phyloP scores from a whole-genome alignment of 2,888 invertebrate genomes.

The Zygothrica quintamaculata region DNA sequence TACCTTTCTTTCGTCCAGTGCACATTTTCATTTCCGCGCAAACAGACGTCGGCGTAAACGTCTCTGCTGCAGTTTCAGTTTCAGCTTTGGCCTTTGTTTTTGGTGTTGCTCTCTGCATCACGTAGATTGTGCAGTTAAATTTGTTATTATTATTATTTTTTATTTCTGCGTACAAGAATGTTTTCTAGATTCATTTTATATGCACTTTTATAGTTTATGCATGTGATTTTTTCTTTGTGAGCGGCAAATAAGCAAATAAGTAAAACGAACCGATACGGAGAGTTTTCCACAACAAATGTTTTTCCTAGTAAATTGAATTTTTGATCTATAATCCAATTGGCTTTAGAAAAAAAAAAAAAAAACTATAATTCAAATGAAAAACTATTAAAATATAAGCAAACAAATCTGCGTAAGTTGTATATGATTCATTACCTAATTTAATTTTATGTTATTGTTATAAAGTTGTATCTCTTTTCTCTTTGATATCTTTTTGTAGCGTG shows the following conservation, averaged over 20 bases:
- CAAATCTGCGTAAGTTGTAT: constrained; percentile 52
- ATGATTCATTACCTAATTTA: constrained; percentile 48
- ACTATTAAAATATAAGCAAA: constrained; percentile 12
- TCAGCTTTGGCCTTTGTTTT: constrained; percentile 2
- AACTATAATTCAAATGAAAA: constrained; percentile 9
- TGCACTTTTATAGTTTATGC: neutral
- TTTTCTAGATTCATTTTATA: constrained; percentile 34
- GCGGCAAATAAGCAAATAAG: too few species aligned
- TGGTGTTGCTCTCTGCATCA: constrained; percentile 1
- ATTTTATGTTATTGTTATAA: constrained; percentile 26
- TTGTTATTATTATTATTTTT: constrained; percentile 7
- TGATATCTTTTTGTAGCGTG: constrained; percentile 24
- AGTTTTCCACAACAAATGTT: neutral
- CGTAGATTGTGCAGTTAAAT: constrained; percentile 20
- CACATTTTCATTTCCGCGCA: constrained; percentile 61
- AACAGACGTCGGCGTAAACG: constrained; percentile 58
- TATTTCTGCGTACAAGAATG: constrained; percentile 12
- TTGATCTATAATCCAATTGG: constrained; percentile 6
- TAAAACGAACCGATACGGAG: constrained; percentile 20
- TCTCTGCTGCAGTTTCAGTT: constrained; percentile 34
- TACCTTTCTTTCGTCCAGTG: constrained; percentile 43
- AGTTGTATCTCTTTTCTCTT: constrained; percentile 1
- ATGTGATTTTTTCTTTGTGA: too few species aligned
- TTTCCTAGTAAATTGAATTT: constrained; percentile 9
- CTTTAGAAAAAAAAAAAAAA: constrained; percentile 20